Percentiles rank a stretch among this genome's conserved stretches.
phyloP scores from a whole-genome alignment of 2,113 vertebrate genomes.

The Ibidorhyncha struthersii region DNA sequence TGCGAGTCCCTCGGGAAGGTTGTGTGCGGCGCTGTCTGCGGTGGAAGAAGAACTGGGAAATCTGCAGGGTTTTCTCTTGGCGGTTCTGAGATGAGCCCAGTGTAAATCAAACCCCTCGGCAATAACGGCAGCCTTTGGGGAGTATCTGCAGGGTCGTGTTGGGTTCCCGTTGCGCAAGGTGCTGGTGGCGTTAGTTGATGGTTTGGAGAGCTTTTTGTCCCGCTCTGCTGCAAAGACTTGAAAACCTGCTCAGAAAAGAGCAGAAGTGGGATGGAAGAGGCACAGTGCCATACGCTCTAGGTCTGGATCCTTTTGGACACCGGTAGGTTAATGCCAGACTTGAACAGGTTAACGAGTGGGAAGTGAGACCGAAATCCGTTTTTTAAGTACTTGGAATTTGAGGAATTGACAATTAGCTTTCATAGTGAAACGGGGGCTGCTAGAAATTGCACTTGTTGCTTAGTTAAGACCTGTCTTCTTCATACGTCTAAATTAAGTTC shows the following conservation, averaged over 20 bases:
- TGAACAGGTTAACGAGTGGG: not conserved
- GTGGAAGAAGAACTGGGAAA: not conserved
- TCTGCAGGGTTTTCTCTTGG: not conserved
- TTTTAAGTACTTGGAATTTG: not conserved
- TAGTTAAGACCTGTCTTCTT: not conserved
- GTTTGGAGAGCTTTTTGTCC: not conserved
- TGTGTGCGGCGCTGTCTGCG: fast-evolving
- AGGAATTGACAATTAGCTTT: not conserved
- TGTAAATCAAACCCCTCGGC: not conserved
- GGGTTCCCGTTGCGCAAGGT: not conserved
- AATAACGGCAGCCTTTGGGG: not conserved
- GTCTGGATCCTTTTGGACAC: not conserved
- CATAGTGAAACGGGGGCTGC: not conserved
- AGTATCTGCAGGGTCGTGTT: not conserved
- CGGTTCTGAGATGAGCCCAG: not conserved
- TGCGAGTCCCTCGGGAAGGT: not conserved
- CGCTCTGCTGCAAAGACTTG: fast-evolving
- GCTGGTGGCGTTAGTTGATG: not conserved
- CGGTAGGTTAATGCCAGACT: not conserved
- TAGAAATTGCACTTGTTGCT: not conserved
- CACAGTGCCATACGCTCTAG: fast-evolving
- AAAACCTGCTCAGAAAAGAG: not conserved
- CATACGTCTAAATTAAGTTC: not conserved
- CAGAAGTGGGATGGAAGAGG: not conserved
- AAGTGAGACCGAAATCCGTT: fast-evolving